Base-by-base conservation (phyloP, 2,113 vertebrate genomes). In the Rhinoptilus africanus region DNA sequence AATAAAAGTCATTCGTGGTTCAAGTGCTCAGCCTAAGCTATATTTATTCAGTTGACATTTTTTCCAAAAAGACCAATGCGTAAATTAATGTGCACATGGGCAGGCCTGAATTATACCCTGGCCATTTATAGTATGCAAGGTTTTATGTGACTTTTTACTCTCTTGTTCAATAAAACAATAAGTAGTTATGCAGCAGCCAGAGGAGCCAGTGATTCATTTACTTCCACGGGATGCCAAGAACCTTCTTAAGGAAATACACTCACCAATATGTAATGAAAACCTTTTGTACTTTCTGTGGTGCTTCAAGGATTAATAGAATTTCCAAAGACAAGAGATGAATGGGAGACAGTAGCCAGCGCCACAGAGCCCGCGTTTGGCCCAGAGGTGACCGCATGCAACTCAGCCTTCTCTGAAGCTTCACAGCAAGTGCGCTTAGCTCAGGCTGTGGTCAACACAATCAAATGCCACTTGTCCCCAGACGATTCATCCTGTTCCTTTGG, bases 101-200 rank as follows among this genome's bases (percentile, higher is more conserved):
- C 94, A 97, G 78, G 89, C 95, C 97, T 95, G 97, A 97, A 97
- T 97, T 96, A 96, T 81, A 96, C 97, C 85, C 96, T 81, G 91
- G 89, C 82, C 94, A 97, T 97, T 98, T 97, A 94, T 92, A 98
- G 96, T 85, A 98, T 94, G 95, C 57, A 85, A 68, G 94, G 73
- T 97, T 98, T 98, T 97, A 97, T 98, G 89, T 96, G 97, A 97
- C 92, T 98, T 97, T 96, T 98, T 97, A 98, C 95, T 97, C 97
- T 96, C 96, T 97, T 96, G 79, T 97, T 98, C 98, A 98, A 94
- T 97, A 97, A 98, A 98, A 98, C 97, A 98, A 97, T 97, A 96
- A 74, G 85, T 95, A 91, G 92, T 98, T 98, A 97, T 98, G 93
- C 92, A 95, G 97, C 94, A 96, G 97, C 96, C 97, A 98, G 97